These are phyloP conservation scores for Xenopus laevis DNA, from an alignment of 2,113 vertebrate genomes.

Conservation along the genomic window DNA sequence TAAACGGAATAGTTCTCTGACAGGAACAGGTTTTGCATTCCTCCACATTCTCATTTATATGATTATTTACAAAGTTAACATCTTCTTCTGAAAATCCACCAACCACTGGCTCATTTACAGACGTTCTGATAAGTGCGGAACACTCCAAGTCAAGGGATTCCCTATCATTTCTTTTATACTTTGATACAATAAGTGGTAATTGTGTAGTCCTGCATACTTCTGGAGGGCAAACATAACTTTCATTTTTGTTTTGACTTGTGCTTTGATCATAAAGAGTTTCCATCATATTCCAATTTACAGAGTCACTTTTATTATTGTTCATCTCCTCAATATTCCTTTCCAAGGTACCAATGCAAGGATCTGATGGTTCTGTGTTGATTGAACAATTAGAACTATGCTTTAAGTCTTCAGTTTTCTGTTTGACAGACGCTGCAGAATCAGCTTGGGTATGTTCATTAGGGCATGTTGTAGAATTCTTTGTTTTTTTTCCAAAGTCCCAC, in stretches of 20 bases:
- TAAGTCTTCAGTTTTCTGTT: background rate
- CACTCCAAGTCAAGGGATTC: background rate
- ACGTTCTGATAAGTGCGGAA: background rate
- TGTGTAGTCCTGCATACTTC: background rate
- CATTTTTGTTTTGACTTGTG: background rate
- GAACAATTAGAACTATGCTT: background rate
- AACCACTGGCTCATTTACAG: background rate
- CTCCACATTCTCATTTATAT: slow-evolving; percentile 13
- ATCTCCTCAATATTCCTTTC: background rate
- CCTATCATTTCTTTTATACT: background rate
- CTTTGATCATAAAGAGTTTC: background rate
- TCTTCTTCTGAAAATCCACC: background rate
- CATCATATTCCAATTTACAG: background rate
- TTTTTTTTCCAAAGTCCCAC: background rate
- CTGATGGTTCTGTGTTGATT: background rate
- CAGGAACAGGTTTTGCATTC: slow-evolving; percentile 50
- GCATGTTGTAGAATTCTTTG: background rate
- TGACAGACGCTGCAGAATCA: background rate
- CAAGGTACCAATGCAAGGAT: background rate
- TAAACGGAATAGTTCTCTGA: slow-evolving; percentile 62
- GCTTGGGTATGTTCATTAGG: background rate
- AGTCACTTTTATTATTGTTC: slow-evolving; percentile 11
- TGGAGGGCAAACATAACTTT: no score
- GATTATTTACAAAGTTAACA: background rate
- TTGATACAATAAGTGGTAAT: background rate